Percentiles rank a stretch among this genome's conserved stretches.
Conservation (phyloP, 2,888 invertebrate genomes). For the Labia minor region DNA sequence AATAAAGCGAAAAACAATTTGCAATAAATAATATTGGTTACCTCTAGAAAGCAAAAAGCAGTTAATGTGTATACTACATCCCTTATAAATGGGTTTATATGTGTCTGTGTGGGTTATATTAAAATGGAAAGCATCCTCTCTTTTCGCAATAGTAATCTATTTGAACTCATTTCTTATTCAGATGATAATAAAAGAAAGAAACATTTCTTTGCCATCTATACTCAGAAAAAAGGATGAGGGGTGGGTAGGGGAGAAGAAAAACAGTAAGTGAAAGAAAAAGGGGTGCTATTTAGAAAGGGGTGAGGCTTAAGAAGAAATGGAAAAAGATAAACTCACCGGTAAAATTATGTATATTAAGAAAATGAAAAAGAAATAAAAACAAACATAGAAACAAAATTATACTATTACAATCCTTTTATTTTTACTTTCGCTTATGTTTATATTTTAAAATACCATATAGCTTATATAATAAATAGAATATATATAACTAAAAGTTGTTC, state of each 20-base stretch:
- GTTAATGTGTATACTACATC: no score
- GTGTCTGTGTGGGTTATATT: not conserved
- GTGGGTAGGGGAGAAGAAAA: no score
- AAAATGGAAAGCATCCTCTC: not conserved
- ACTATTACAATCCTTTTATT: not conserved
- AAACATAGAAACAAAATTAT: slow-evolving; percentile 17
- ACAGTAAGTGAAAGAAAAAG: no score
- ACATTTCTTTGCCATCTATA: slow-evolving; percentile 19
- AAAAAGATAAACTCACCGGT: slow-evolving; percentile 19
- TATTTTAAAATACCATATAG: no score
- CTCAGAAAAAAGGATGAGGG: not conserved
- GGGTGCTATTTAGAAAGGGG: no score
- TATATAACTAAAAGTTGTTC: no score
- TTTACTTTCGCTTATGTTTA: no score
- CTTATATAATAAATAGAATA: no score
- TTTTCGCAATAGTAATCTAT: slow-evolving; percentile 28
- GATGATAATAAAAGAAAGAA: slow-evolving; percentile 28
- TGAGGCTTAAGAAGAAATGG: not conserved
- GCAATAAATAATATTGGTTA: no score
- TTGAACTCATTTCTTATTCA: slow-evolving; percentile 30
- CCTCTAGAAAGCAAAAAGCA: no score
- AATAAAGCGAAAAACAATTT: no score
- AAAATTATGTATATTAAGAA: slow-evolving; percentile 20
- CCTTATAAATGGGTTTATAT: no score
- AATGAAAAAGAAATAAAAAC: slow-evolving; percentile 18